These are phyloP conservation scores for Margaritifera margaritifera DNA, from an alignment of 2,888 invertebrate species.

Conservation along the genomic window DNA sequence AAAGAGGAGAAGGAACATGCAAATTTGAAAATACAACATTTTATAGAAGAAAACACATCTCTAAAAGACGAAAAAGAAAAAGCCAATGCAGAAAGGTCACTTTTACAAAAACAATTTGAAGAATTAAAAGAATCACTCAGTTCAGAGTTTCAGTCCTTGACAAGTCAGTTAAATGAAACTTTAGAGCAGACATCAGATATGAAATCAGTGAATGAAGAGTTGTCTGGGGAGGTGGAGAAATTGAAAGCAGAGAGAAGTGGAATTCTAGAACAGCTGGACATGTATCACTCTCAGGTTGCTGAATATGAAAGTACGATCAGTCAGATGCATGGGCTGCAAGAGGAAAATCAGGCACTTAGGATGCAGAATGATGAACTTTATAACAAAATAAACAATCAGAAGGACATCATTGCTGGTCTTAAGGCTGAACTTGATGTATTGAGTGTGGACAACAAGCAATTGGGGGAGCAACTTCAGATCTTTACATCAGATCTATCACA, in stretches of 20 bases:
- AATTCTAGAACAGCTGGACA: conserved; percentile 10
- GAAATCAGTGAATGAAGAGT: conserved; percentile 10
- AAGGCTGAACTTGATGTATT: conserved; percentile 35
- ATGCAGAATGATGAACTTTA: conserved; percentile 48
- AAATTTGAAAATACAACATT: neutral
- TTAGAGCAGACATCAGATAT: conserved; percentile 1
- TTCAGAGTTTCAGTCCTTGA: too few relatives aligned
- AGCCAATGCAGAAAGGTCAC: neutral
- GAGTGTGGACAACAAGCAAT: conserved; percentile 31
- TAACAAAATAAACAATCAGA: conserved; percentile 49
- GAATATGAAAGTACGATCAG: conserved; percentile 33
- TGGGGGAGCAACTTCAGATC: conserved; percentile 29
- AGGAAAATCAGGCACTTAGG: conserved; percentile 38
- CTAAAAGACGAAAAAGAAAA: conserved; percentile 4
- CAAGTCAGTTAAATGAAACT: conserved; percentile 1
- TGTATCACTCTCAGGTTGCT: conserved; percentile 35
- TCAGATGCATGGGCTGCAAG: conserved; percentile 23
- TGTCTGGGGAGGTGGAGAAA: conserved; percentile 7
- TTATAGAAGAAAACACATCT: too few relatives aligned
- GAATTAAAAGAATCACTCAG: neutral
- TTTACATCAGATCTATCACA: conserved; percentile 14
- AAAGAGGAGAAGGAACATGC: conserved; percentile 3
- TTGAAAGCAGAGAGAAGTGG: conserved; percentile 15
- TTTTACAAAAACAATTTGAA: conserved; percentile 1
- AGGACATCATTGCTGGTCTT: conserved; percentile 41